A percentile compares a stretch with the other conserved stretches of the same genome.
Conservation (phyloP, 2,797 vertebrate species). For the Emys orbicularis region DNA sequence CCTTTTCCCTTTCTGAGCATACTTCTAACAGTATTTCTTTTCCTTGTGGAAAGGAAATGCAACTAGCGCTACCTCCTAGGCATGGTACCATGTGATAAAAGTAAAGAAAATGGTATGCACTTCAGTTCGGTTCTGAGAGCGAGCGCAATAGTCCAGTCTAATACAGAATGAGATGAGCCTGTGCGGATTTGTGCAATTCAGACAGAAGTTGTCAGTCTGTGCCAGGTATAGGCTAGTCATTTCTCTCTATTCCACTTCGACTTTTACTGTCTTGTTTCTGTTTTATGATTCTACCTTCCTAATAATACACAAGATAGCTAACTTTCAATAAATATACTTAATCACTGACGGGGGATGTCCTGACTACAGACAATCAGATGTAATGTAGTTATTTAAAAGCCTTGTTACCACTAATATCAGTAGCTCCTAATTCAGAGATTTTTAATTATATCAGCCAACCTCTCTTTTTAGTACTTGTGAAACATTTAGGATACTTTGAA, state of each 20-base stretch:
- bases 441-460: neutral
- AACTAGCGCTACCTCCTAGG: neutral
- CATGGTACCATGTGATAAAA: neutral
- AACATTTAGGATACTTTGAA: neutral
- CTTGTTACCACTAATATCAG: constrained; percentile 42
- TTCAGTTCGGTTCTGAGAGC: neutral
- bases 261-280: constrained; percentile 27
- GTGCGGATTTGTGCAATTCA: neutral
- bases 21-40: neutral
- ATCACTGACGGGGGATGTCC: constrained; percentile 14
- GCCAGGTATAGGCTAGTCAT: neutral
- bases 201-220: neutral
- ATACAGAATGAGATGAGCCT: neutral
- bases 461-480: neutral
- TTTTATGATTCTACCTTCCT: neutral
- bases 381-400: constrained; percentile 38
- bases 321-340: constrained; percentile 19
- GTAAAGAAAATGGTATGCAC: neutral
- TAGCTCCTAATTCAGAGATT: constrained; percentile 15
- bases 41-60: neutral
- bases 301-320: neutral
- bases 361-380: constrained; percentile 30
- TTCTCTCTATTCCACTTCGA: neutral
- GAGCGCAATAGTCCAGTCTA: neutral
- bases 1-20: neutral